Evolutionary conservation across 1,140 invertebrate genomes (phyloP).

Genomic region (Triops cancriformis): DNA sequence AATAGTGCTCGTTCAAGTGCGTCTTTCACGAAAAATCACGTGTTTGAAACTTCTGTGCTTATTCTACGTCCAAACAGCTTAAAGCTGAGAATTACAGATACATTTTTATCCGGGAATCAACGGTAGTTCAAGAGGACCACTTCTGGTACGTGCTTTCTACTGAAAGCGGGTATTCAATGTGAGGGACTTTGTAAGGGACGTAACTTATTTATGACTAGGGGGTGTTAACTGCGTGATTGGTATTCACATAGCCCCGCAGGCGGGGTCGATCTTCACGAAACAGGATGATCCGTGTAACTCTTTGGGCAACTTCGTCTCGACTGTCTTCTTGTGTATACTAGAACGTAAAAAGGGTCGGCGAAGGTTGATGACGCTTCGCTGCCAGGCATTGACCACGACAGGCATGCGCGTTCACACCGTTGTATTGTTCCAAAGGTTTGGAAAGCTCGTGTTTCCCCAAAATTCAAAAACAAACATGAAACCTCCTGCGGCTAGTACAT

Average conservation of each 20-base stretch:
- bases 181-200: no score
- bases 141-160: no score
- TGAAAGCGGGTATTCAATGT: no score
- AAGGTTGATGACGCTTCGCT: neutral
- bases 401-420: neutral
- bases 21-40: neutral
- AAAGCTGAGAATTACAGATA: no score
- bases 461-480: neutral
- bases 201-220: no score
- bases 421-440: neutral
- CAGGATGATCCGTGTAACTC: neutral
- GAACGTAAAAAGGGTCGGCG: neutral
- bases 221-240: no score
- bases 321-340: neutral
- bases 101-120: no score
- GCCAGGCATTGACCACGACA: neutral
- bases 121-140: no score
- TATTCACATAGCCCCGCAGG: no score
- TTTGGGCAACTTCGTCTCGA: neutral
- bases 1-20: neutral
- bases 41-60: no score
- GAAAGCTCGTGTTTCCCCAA: neutral
- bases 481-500: no score
- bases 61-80: no score
- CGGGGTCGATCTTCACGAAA: neutral